Evolutionary conservation across 1,140 invertebrate species (phyloP).

Genomic region (Drosophila ohnishii): DNA sequence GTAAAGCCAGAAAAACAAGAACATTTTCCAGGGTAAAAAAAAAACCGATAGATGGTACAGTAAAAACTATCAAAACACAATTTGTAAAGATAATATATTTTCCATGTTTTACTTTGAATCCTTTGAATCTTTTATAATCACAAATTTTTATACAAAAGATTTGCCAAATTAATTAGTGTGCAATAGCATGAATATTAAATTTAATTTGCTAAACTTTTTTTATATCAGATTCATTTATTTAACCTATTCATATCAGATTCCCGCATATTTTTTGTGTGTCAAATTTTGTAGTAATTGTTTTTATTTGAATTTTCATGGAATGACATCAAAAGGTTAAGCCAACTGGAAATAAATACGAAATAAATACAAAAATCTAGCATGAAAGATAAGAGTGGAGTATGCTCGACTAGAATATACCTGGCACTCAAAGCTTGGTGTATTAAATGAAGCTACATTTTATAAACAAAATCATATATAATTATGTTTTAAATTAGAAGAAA

Average conservation of each 20-base stretch:
- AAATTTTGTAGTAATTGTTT: conserved; percentile 9
- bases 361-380: background rate
- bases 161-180: background rate
- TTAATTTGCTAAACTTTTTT: conserved; percentile 4
- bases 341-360: conserved; percentile 4
- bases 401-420: background rate
- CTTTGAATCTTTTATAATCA: background rate
- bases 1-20: background rate
- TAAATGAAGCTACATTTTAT: background rate
- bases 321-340: conserved; percentile 8
- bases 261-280: background rate
- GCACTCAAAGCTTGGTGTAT: background rate
- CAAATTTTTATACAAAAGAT: background rate
- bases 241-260: conserved; percentile 1
- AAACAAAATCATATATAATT: background rate
- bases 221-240: conserved; percentile 1
- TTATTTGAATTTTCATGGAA: conserved; percentile 4
- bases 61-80: background rate
- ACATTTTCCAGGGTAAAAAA: background rate
- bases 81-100: background rate
- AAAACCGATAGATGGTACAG: background rate
- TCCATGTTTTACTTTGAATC: background rate
- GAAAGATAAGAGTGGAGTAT: background rate
- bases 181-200: background rate
- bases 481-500: background rate